Evolutionary conservation across 2,888 invertebrate species (phyloP).

Genomic region (Drosophila melanosoma): DNA sequence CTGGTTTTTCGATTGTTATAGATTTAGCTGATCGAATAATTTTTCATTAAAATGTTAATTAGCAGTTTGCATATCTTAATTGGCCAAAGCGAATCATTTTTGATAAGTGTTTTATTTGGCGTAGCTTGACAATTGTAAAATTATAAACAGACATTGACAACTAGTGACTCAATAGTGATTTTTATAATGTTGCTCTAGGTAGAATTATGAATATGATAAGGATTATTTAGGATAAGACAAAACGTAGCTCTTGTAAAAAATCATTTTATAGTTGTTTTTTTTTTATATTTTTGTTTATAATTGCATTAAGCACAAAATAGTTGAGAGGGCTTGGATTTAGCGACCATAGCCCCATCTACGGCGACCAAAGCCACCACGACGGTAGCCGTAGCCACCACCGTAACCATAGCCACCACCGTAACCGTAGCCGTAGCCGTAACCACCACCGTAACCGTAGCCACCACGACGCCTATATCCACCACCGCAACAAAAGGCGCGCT

Average conservation of each 20-base stretch:
- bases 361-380: slow-evolving; percentile 22
- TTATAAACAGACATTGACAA: not conserved
- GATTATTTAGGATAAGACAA: not conserved
- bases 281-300: not conserved
- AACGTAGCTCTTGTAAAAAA: not conserved
- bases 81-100: not conserved
- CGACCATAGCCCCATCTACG: slow-evolving; percentile 22
- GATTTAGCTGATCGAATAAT: not conserved
- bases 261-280: not conserved
- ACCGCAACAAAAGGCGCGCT: slow-evolving; percentile 45
- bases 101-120: not conserved
- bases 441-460: slow-evolving; percentile 25
- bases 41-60: not conserved
- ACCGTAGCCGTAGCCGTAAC: slow-evolving; percentile 36
- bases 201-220: too few relatives aligned
- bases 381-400: slow-evolving; percentile 21
- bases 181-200: too few relatives aligned
- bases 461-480: slow-evolving; percentile 31
- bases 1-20: slow-evolving; percentile 6
- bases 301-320: not conserved
- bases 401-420: slow-evolving; percentile 30
- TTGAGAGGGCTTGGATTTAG: not conserved
- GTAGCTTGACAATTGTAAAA: not conserved
- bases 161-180: not conserved
- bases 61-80: not conserved